Evolutionary conservation across 2,888 invertebrate genomes (phyloP), one percentile per base, ranked within the genome.

Genomic region (Nymphalis c-album): DNA sequence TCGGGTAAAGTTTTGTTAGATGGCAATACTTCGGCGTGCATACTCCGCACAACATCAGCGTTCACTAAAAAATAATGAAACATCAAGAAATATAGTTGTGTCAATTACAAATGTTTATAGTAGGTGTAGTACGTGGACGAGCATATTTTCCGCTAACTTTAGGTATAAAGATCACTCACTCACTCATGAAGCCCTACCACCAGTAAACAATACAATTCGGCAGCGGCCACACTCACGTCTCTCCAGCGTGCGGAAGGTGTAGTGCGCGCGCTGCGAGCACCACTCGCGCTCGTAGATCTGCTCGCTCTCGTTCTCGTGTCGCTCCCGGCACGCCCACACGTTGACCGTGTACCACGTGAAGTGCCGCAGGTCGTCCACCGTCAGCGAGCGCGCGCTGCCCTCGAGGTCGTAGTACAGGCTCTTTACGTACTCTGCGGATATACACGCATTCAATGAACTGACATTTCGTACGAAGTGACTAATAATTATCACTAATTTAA

Each of bases 261-360:
- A 79, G 73, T 80, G 86, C 0, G 85, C 81, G 8, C 89, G 79
- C 2, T 83, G 82, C 6, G 91, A 91, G 84, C 96, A 96, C 82
- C 88, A 90, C 18, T 80, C 75, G 58, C 75, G 69, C 31, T 83
- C 82, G 66, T 88, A 90, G 35, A 85, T 88, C 18, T 82, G 82
- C 40, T 85, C 81, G 53, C 93, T 92, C 78, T 94, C 94, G 71
- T 86, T 86, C 71, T 87, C 86, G 75, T 94, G 94, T 68, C 84
- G 83, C 75, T 94, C 93, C n/a, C 97, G 94, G 77, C 97, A 98
- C 5, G 97, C 97, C 85, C 94, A 94, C 60, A 98, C 94, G 74
- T 92, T 93, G 66, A 97, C 94, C 20, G 94, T 94, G 87, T 98
- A 97, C 76, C 93, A 92, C 0, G 96, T 95, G 85, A 94, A 97